Base-by-base conservation (phyloP, 2,113 vertebrate species). In the Rallus limicola region DNA sequence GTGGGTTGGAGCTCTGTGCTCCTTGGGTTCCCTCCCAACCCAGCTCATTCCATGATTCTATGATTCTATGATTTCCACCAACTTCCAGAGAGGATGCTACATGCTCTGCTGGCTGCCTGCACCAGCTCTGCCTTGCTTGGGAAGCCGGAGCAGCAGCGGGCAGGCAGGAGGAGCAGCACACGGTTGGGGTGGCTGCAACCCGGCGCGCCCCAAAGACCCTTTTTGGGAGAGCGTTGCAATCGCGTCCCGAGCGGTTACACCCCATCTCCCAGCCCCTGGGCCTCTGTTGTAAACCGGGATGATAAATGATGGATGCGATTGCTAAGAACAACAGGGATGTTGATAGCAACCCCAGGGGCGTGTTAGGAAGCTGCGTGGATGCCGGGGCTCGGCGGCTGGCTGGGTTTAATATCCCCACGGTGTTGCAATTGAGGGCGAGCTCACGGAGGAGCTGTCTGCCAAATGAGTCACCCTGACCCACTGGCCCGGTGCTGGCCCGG, bases 271-370 rank as follows among this genome's bases (percentile, higher is more conserved):
- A 46, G 69, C 56, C 82, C 55, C 71, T 10, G 88, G 82, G 91
- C 84, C 69, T 81, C 24, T 16, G 91, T 25, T 36, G 76, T 2
- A 78, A 60, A 52, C 59, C 1, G 16, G 68, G 68, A 4, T 31
- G 90, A 92, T 20, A 86, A 93, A 84, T 5, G 81, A 56, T 62
- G 95, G 95, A 55, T 90, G 77, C 1, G 24, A 92, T 88, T 2
- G 64, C 92, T 74, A 44, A 55, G 88, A 67, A 90, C 88, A 84
- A 70, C 84, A 85, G 82, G 87, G 92, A 11, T 94, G 94, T 94
- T 92, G 96, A 65, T 82, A 83, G 92, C 95, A 94, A 93, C 71
- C 92, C 91, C 92, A 86, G 90, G 74, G 93, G 90, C 5, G 90
- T 86, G 93, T 91, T 67, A 5, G 87, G 96, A 44, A 94, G 94